These are phyloP conservation scores for Apis cerana DNA, from an alignment of 1,140 invertebrate genomes.

Conservation along the genomic window DNA sequence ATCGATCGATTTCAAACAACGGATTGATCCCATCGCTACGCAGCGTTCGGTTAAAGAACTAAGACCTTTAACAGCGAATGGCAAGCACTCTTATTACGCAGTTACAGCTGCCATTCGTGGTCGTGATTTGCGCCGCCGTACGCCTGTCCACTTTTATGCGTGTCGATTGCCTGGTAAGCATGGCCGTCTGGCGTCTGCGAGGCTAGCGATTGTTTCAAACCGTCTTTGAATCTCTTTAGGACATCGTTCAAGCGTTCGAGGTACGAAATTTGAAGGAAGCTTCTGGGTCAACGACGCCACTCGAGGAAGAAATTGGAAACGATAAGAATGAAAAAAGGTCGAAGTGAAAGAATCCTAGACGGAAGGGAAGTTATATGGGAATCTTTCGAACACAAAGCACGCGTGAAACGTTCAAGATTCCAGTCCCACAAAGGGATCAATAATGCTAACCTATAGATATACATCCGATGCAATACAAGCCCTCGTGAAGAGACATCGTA, in stretches of 20 bases:
- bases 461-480: neutral
- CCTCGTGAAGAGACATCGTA: neutral
- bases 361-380: neutral
- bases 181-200: neutral
- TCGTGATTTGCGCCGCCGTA: slow-evolving; percentile 63
- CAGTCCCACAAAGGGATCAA: slow-evolving; percentile 11
- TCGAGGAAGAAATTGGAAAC: neutral
- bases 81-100: slow-evolving; percentile 75
- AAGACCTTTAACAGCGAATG: slow-evolving; percentile 38
- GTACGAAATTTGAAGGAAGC: neutral
- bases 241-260: neutral
- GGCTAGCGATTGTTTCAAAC: neutral
- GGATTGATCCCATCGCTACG: neutral
- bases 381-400: neutral
- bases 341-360: neutral
- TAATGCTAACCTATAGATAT: slow-evolving; percentile 22
- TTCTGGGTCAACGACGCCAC: neutral
- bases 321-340: neutral
- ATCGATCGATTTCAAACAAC: neutral
- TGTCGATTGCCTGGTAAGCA: neutral
- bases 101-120: slow-evolving; percentile 77
- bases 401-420: slow-evolving; percentile 16
- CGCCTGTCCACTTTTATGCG: slow-evolving; percentile 48
- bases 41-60: slow-evolving; percentile 51
- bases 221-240: neutral